Conservation (phyloP, 2,888 invertebrate species). For the Coelopa pilipes region DNA sequence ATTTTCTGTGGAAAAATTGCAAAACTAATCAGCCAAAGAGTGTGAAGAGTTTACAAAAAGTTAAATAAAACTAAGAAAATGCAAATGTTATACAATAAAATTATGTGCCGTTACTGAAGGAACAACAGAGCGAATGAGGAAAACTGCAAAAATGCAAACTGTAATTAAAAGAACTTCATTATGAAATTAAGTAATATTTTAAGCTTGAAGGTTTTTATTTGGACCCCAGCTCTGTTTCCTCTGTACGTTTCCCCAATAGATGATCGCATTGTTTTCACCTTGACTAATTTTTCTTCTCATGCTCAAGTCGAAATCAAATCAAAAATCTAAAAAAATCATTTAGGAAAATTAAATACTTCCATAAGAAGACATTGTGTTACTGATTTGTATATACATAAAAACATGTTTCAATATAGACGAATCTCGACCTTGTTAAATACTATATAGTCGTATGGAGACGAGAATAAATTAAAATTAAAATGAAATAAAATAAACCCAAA, state of each 20-base stretch:
- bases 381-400: too few relatives aligned
- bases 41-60: slow-evolving; percentile 3
- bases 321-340: too few relatives aligned
- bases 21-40: slow-evolving; percentile 19
- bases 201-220: too few relatives aligned
- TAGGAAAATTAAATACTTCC: slow-evolving; percentile 45
- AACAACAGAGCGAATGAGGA: slow-evolving; percentile 29
- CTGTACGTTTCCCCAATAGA: too few relatives aligned
- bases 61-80: slow-evolving; percentile 39
- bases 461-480: slow-evolving; percentile 36
- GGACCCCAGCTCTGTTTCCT: too few relatives aligned
- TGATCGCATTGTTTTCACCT: too few relatives aligned
- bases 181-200: too few relatives aligned
- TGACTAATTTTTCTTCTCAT: too few relatives aligned
- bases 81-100: slow-evolving; percentile 63
- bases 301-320: too few relatives aligned
- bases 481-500: not conserved
- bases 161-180: too few relatives aligned
- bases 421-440: slow-evolving; percentile 40
- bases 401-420: too few relatives aligned
- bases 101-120: slow-evolving; percentile 67
- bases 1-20: slow-evolving; percentile 2
- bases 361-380: too few relatives aligned
- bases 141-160: slow-evolving; percentile 31
- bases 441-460: slow-evolving; percentile 13